phyloP scores from a whole-genome alignment of 2,888 invertebrate species.

The Dichetophora obliterata region DNA sequence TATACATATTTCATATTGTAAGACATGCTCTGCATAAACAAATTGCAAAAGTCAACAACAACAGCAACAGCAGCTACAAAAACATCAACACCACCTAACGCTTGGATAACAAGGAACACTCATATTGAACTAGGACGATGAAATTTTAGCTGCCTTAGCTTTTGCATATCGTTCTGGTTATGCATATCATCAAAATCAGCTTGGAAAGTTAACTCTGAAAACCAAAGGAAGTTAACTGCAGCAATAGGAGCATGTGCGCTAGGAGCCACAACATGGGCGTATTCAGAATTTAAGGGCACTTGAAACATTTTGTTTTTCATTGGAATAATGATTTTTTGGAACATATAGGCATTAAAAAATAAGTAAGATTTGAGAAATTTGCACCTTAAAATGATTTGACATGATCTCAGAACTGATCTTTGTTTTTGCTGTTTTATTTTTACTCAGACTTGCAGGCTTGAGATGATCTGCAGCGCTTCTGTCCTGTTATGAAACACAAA shows the following conservation, averaged over 20 bases:
- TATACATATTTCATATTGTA: constrained; percentile 35
- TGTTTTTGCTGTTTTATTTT: no score
- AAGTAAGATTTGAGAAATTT: no score
- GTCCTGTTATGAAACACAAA: neutral
- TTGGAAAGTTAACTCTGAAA: constrained; percentile 65
- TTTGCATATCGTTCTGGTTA: neutral
- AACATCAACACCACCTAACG: neutral
- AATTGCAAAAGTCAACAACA: constrained; percentile 33
- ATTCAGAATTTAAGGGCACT: neutral
- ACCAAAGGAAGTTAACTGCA: constrained; percentile 68
- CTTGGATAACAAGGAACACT: neutral
- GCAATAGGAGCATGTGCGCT: constrained; percentile 46
- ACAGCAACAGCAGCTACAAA: neutral
- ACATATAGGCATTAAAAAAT: no score
- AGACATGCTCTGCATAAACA: constrained; percentile 39
- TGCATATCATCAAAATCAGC: constrained; percentile 36
- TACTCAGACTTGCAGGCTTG: no score
- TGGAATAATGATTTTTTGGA: no score
- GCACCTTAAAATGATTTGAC: no score
- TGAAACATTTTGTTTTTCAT: no score
- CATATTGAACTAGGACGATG: neutral
- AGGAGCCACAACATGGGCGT: constrained; percentile 45
- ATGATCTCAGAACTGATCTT: no score
- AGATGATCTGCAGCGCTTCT: neutral
- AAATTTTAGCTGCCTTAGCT: constrained; percentile 14